These are phyloP conservation scores for Eupithecia exiguata DNA, from an alignment of 2,888 invertebrate genomes.

Conservation along the genomic window DNA sequence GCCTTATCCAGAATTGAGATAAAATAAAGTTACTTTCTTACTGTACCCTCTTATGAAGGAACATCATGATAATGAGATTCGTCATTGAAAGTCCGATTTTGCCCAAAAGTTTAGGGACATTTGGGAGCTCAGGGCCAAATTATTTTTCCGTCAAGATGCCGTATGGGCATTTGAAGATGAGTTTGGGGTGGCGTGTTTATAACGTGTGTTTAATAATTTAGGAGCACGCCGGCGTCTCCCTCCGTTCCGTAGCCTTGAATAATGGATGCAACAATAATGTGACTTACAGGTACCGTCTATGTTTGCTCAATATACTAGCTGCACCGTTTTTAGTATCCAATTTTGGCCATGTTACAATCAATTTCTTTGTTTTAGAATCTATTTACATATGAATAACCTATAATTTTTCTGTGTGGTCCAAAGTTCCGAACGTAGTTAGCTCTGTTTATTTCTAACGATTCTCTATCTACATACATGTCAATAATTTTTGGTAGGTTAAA, in stretches of 20 bases:
- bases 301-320: constrained; percentile 62
- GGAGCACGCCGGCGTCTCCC: constrained; percentile 61
- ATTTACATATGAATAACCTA: background rate
- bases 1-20: constrained; percentile 12
- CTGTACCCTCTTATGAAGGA: constrained; percentile 32
- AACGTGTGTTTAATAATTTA: constrained; percentile 82
- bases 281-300: constrained; percentile 61
- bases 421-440: no score
- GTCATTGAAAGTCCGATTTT: constrained; percentile 46
- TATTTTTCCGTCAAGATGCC: constrained; percentile 66
- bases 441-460: background rate
- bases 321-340: background rate
- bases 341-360: background rate
- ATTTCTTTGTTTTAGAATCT: background rate
- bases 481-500: background rate
- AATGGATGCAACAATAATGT: constrained; percentile 81
- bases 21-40: constrained; percentile 31
- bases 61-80: constrained; percentile 42
- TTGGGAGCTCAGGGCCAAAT: constrained; percentile 53
- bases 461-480: background rate
- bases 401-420: background rate
- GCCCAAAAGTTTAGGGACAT: constrained; percentile 45
- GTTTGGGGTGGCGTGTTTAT: constrained; percentile 74
- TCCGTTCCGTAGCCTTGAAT: constrained; percentile 71
- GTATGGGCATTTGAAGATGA: constrained; percentile 66